These are phyloP conservation scores for Notolabrus celidotus DNA, from an alignment of 2,797 vertebrate genomes.

Conservation along the genomic window DNA sequence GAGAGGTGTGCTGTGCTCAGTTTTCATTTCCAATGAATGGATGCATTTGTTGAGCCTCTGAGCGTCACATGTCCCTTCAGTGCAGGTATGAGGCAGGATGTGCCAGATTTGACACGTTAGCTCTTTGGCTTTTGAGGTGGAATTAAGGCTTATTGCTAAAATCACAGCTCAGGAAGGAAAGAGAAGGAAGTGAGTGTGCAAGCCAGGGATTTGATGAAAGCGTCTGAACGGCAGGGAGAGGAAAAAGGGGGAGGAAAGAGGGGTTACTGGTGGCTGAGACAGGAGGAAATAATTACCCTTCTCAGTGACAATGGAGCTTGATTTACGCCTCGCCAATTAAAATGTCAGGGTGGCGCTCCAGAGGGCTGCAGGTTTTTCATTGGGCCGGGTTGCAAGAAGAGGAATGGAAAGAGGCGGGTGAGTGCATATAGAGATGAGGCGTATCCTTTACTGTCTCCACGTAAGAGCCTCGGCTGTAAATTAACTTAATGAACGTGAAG, in stretches of 20 bases:
- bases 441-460: slow-evolving; percentile 44
- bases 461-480: slow-evolving; percentile 50
- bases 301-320: slow-evolving; percentile 64
- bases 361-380: slow-evolving; percentile 47
- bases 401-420: slow-evolving; percentile 44
- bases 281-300: slow-evolving; percentile 79
- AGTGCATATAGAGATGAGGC: slow-evolving; percentile 47
- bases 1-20: slow-evolving; percentile 1
- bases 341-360: slow-evolving; percentile 67
- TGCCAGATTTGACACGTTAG: slow-evolving; percentile 21
- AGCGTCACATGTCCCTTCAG: slow-evolving; percentile 26
- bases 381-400: slow-evolving; percentile 36
- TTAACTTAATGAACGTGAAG: slow-evolving; percentile 52
- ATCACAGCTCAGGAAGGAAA: slow-evolving; percentile 9
- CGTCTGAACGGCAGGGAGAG: slow-evolving; percentile 20
- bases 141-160: slow-evolving; percentile 21
- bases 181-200: neutral
- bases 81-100: slow-evolving; percentile 27
- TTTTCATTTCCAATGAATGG: slow-evolving; percentile 55
- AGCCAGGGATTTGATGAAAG: slow-evolving; percentile 35
- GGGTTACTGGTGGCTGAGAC: slow-evolving; percentile 53
- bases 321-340: slow-evolving; percentile 81
- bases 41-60: slow-evolving; percentile 26
- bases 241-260: slow-evolving; percentile 14
- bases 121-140: slow-evolving; percentile 17